Conservation (phyloP, 23 tunicate genomes). For the Pegea sp. region DNA sequence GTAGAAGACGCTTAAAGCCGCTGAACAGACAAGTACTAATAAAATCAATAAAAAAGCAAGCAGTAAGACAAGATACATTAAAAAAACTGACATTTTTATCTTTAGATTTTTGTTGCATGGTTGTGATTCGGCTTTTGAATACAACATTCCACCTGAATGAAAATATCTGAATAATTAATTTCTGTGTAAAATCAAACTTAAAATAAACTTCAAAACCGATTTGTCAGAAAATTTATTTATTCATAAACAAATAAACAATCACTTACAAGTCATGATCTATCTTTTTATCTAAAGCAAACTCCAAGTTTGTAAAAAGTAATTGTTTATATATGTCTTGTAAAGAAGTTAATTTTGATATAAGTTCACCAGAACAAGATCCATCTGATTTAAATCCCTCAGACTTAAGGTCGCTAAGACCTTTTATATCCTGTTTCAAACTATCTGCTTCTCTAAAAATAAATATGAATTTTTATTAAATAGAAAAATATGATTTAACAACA, state of each 20-base stretch:
- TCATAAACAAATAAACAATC: neutral
- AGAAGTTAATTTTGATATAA: slow-evolving; percentile 33
- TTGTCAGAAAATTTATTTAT: neutral
- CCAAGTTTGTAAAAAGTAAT: slow-evolving; percentile 73
- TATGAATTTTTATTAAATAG: too few species aligned
- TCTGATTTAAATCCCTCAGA: slow-evolving; percentile 61
- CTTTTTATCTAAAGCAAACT: slow-evolving; percentile 89
- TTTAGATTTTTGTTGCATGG: slow-evolving; percentile 62
- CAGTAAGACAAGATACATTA: too few species aligned
- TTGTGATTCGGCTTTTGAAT: slow-evolving; percentile 81
- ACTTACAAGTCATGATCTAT: slow-evolving; percentile 93
- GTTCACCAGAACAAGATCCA: slow-evolving; percentile 45
- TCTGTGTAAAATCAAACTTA: neutral
- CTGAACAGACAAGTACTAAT: too few species aligned
- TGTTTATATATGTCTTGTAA: slow-evolving; percentile 81
- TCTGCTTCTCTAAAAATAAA: slow-evolving; percentile 77
- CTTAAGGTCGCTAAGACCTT: slow-evolving; percentile 39
- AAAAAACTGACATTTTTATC: slow-evolving; percentile 46
- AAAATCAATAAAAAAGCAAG: too few species aligned
- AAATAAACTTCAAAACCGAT: neutral
- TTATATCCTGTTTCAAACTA: slow-evolving; percentile 49
- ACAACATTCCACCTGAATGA: slow-evolving; percentile 66
- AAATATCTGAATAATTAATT: neutral
- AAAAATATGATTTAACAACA: too few species aligned
- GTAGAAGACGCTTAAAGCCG: too few species aligned